phyloP scores from a whole-genome alignment of 2,888 invertebrate genomes.

The Drosophila koepferae region DNA sequence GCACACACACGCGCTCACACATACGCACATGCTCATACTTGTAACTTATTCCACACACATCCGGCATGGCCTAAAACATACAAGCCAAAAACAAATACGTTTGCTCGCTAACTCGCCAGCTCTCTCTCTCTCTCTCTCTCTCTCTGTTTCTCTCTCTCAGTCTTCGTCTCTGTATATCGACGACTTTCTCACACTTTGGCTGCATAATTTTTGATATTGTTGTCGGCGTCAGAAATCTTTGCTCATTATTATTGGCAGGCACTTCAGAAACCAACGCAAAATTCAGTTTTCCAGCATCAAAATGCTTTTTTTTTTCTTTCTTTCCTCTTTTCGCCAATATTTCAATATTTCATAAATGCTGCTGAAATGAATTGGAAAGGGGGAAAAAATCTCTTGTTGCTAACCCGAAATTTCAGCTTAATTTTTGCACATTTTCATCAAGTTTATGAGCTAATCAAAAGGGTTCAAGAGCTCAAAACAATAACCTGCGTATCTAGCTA shows the following conservation, averaged over 20 bases:
- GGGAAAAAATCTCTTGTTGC: conserved; percentile 1
- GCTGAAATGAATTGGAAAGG: background rate
- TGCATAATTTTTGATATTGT: conserved; percentile 65
- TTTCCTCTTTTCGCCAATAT: conserved; percentile 23
- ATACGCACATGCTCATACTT: conserved; percentile 12
- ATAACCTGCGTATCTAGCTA: conserved; percentile 35
- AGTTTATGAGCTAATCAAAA: conserved; percentile 43
- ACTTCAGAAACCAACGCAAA: conserved; percentile 40
- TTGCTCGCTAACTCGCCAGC: conserved; percentile 30
- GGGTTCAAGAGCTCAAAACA: conserved; percentile 34
- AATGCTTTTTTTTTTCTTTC: background rate
- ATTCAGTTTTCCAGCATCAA: conserved; percentile 19
- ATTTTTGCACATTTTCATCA: conserved; percentile 34
- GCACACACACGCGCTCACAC: background rate
- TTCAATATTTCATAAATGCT: conserved; percentile 54
- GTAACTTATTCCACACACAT: conserved; percentile 39
- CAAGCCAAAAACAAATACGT: conserved; percentile 44
- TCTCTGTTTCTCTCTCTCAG: conserved; percentile 5
- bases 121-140: conserved; percentile 9
- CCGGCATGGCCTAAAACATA: conserved; percentile 49
- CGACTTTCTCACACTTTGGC: conserved; percentile 19
- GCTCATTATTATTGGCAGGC: conserved; percentile 74
- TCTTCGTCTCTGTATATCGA: conserved; percentile 7
- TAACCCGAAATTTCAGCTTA: conserved; percentile 17
- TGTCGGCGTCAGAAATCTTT: conserved; percentile 73